Base-by-base conservation (phyloP, 2,797 vertebrate species). In the Pipistrellus pygmaeus region DNA sequence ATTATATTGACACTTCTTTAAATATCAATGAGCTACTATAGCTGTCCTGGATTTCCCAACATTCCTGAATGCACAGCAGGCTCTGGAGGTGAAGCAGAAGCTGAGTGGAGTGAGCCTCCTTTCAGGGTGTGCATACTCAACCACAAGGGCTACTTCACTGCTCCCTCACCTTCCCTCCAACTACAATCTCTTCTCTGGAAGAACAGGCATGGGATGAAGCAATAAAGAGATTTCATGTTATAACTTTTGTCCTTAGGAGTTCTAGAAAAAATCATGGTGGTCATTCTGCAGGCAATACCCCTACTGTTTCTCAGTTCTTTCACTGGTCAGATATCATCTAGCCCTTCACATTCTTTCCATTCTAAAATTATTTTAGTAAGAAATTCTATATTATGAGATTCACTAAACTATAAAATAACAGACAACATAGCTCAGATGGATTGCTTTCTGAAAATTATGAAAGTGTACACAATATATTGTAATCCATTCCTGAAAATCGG, bases 401-500 rank as follows among this genome's bases (percentile, higher is more conserved):
- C 4, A 80, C 35, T 94, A 80, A 66, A 15, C 44, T 55, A 55
- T 4, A 89, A 87, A 87, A 89, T 91, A 88, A 72, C 2, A 75
- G 27, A 46, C 20, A 89, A n/a, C 4, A 72, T 55, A 21, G 20
- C 2, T 68, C 32, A 75, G 35, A 11, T 60, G 30, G 4, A 21
- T 94, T 88, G 44, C 20, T 83, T 90, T 80, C 64, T 84, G 27
- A 92, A 93, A 92, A 92, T 62, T 18, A 78, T 35, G 35, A 88
- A 92, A 32, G 85, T 85, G 6, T 57, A 62, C 38, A 38, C 44
- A 76, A 72, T 27, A 81, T 30, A 72, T 0, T 64, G 8, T 87
- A 73, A 73, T 77, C 17, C n/a, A 82, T 44, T 88, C 13, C n/a
- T 91, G 55, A 90, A 85, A 32, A 0, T 9, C 6, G 64, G 20